Conservation (phyloP, 2,888 invertebrate species). For the Tipula unca region DNA sequence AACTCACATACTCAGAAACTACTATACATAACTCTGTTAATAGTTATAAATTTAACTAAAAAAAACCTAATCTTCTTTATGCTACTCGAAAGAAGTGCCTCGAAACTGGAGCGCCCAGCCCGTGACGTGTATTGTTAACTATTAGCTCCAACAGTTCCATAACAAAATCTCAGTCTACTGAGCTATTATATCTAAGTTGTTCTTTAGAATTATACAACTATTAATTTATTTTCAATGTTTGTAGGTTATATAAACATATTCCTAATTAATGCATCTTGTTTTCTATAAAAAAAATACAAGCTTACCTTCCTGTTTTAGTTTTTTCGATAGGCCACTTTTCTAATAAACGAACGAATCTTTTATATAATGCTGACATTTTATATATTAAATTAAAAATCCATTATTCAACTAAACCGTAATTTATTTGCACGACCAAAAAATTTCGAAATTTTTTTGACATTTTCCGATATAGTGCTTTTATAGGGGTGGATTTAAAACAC, state of each 20-base stretch:
- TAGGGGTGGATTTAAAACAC: neutral
- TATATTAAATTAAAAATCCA: neutral
- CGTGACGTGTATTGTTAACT: too few species aligned
- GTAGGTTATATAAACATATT: neutral
- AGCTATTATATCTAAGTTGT: too few species aligned
- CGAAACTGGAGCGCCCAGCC: too few species aligned
- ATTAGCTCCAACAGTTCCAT: too few species aligned
- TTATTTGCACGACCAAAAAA: neutral
- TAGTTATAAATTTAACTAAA: too few species aligned
- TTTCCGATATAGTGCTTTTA: neutral
- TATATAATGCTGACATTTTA: slow-evolving; percentile 59
- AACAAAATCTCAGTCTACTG: too few species aligned
- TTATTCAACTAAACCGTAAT: neutral
- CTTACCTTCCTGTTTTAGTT: slow-evolving; percentile 57
- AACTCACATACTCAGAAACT: too few species aligned
- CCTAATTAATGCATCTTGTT: neutral
- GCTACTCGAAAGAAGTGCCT: too few species aligned
- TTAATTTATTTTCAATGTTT: too few species aligned
- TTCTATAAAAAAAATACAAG: slow-evolving; percentile 38
- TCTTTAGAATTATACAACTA: too few species aligned
- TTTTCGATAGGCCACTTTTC: slow-evolving; percentile 73
- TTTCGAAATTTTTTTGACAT: neutral
- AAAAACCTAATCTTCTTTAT: too few species aligned
- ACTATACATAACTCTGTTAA: too few species aligned
- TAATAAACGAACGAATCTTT: slow-evolving; percentile 61